Evolutionary conservation across 2,888 invertebrate species (phyloP).

Genomic region (Hirudinaria manillensis): DNA sequence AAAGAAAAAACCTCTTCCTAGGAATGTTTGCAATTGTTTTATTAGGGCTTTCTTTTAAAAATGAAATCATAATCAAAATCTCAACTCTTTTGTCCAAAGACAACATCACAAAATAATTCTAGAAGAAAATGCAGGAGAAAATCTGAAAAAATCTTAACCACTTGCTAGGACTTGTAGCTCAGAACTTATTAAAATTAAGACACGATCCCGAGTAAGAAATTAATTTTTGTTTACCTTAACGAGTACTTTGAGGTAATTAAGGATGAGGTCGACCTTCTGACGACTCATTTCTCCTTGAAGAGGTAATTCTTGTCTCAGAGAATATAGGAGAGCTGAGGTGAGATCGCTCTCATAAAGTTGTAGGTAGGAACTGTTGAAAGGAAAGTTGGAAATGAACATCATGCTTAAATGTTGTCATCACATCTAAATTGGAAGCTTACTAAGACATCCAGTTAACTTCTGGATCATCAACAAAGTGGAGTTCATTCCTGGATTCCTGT

Average conservation of each 20-base stretch:
- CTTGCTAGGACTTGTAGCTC: too few species aligned
- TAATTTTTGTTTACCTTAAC: slow-evolving; percentile 55
- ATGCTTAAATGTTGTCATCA: neutral
- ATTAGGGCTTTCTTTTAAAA: too few species aligned
- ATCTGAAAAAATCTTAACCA: too few species aligned
- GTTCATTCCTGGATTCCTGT: neutral
- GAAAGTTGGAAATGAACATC: neutral
- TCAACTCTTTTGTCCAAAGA: too few species aligned
- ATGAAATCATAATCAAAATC: too few species aligned
- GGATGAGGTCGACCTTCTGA: slow-evolving; percentile 68
- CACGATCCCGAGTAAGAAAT: neutral
- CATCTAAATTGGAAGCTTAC: neutral
- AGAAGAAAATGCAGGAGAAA: too few species aligned
- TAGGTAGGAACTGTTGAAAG: slow-evolving; percentile 25
- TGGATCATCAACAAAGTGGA: neutral
- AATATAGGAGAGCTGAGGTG: slow-evolving; percentile 76
- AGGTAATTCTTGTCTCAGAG: slow-evolving; percentile 76
- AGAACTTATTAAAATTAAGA: too few species aligned
- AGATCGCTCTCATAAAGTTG: slow-evolving; percentile 75
- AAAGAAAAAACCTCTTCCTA: too few species aligned
- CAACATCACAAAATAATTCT: neutral
- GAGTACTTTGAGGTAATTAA: slow-evolving; percentile 68
- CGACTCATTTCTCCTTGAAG: slow-evolving; percentile 66
- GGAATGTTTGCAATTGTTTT: too few species aligned
- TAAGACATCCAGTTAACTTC: slow-evolving; percentile 8